These are phyloP conservation scores for Syngnathus acus DNA, from an alignment of 2,797 vertebrate species.

Conservation along the genomic window DNA sequence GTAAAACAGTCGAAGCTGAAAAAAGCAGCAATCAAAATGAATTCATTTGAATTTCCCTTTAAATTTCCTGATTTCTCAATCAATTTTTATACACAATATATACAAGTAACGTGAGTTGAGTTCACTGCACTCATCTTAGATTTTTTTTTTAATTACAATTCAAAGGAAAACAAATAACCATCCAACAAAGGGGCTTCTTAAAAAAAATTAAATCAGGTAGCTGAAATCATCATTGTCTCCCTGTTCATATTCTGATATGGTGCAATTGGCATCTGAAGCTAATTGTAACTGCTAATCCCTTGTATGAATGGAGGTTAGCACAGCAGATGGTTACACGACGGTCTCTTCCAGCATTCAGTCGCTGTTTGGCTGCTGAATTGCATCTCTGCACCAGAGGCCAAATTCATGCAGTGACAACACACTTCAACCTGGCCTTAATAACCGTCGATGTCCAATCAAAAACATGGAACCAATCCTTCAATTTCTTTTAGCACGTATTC, in stretches of 20 bases:
- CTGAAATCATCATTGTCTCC: background rate
- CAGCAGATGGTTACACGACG: slow-evolving; percentile 35
- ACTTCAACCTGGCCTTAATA: slow-evolving; percentile 4
- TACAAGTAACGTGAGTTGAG: background rate
- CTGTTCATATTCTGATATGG: slow-evolving; percentile 18
- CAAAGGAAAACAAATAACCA: too few species aligned
- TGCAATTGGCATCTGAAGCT: slow-evolving; percentile 26
- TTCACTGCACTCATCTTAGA: too few species aligned
- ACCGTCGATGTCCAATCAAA: background rate
- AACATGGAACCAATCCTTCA: background rate
- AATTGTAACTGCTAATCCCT: slow-evolving; percentile 32
- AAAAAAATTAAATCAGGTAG: background rate
- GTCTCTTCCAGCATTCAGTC: slow-evolving; percentile 34
- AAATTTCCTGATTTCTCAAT: too few species aligned
- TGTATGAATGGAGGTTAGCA: slow-evolving; percentile 45
- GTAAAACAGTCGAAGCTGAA: background rate
- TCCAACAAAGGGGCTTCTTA: too few species aligned
- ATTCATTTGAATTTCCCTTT: too few species aligned
- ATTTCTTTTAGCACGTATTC: background rate
- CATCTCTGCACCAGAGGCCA: slow-evolving; percentile 25
- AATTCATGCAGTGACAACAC: slow-evolving; percentile 34
- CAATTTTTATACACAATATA: too few species aligned
- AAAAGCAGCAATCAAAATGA: background rate
- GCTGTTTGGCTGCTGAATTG: slow-evolving; percentile 36
- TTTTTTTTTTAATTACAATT: too few species aligned